phyloP scores from a whole-genome alignment of 2,888 invertebrate genomes.

The Agonopterix arenella region DNA sequence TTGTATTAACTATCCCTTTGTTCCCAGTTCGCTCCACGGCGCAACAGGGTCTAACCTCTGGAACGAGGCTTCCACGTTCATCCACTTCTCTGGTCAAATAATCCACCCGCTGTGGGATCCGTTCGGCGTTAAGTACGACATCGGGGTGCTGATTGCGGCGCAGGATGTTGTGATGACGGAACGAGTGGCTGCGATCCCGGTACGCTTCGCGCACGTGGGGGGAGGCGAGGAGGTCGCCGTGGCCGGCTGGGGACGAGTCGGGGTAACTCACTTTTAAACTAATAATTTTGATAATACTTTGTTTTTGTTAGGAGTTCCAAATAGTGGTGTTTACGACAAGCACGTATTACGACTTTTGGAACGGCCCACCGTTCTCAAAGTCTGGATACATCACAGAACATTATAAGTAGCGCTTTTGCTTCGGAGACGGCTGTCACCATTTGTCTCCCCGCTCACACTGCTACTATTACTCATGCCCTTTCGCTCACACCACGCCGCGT shows the following conservation, averaged over 20 bases:
- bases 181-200: constrained; percentile 11
- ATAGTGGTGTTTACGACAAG: no score
- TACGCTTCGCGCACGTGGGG: constrained; percentile 16
- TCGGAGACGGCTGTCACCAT: no score
- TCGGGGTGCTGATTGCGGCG: constrained; percentile 19
- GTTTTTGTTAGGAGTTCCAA: no score
- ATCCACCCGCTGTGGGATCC: constrained; percentile 29
- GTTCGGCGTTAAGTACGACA: constrained; percentile 27
- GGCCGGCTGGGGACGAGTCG: constrained; percentile 34
- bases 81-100: constrained; percentile 16
- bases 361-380: no score
- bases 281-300: no score
- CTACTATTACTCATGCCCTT: no score
- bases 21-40: constrained; percentile 21
- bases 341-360: no score
- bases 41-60: constrained; percentile 29
- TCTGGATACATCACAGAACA: no score
- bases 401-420: no score
- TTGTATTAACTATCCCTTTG: no score
- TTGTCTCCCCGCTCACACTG: no score
- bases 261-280: constrained; percentile 13
- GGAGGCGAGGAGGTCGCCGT: constrained; percentile 17
- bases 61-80: constrained; percentile 13
- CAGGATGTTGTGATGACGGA: constrained; percentile 10
- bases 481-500: no score